phyloP scores from a whole-genome alignment of 2,113 vertebrate species.

The Ageneiosus marmoratus region DNA sequence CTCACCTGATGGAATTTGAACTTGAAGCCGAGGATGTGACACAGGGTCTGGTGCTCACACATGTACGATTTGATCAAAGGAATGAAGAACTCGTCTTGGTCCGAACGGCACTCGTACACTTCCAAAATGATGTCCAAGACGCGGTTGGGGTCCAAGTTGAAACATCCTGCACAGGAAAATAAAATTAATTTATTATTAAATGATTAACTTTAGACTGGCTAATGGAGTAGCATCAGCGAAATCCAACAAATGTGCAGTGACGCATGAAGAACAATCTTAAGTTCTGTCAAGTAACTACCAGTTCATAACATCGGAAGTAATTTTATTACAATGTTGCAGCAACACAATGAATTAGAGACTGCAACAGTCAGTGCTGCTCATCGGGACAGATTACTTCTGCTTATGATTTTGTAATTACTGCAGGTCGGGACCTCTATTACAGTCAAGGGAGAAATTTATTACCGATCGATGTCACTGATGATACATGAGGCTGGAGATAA shows the following conservation, averaged over 20 bases:
- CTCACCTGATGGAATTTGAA: constrained; percentile 98
- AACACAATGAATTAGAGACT: background rate
- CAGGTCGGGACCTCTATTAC: constrained; percentile 26
- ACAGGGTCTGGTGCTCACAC: constrained; percentile 97
- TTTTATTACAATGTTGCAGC: background rate
- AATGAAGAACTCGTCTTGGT: constrained; percentile 95
- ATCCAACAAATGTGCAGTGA: background rate
- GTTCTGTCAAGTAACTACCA: background rate
- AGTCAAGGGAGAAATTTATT: constrained; percentile 7
- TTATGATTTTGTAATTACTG: constrained; percentile 40
- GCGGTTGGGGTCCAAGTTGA: constrained; percentile 98
- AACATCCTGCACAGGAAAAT: constrained; percentile 80
- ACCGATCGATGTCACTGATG: constrained; percentile 12
- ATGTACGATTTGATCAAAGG: constrained; percentile 97
- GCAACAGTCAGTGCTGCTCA: background rate
- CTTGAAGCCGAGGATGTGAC: constrained; percentile 98
- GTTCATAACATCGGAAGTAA: background rate
- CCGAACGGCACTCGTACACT: constrained; percentile 94
- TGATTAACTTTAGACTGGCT: background rate
- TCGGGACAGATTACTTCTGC: constrained; percentile 29
- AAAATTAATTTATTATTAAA: no score
- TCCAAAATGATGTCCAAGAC: constrained; percentile 97
- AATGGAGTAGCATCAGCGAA: background rate
- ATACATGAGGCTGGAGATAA: constrained; percentile 16
- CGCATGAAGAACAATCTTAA: background rate